Evolutionary conservation across 2,113 vertebrate species (phyloP).

Genomic region (Neopipo cinnamomea): DNA sequence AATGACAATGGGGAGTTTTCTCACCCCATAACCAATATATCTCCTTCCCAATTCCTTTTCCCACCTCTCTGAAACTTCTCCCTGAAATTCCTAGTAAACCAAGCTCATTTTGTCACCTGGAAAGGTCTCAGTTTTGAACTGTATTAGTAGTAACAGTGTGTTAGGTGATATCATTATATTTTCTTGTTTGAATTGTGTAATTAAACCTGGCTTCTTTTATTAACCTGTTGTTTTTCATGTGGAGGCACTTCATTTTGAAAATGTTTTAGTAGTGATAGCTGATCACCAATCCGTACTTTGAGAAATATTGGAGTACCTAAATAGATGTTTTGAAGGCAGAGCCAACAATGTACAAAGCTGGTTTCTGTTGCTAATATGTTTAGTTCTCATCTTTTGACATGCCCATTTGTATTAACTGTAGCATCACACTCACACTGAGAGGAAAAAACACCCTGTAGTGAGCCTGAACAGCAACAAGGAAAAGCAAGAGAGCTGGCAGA

Average conservation of each 20-base stretch:
- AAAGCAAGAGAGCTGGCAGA: neutral
- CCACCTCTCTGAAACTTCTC: neutral
- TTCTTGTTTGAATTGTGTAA: neutral
- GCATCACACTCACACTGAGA: neutral
- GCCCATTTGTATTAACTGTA: constrained; percentile 14
- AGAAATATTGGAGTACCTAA: neutral
- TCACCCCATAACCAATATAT: neutral
- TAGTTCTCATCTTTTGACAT: neutral
- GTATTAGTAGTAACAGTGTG: neutral
- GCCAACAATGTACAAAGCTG: neutral
- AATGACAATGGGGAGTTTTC: neutral
- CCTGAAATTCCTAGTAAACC: neutral
- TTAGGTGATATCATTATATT: neutral
- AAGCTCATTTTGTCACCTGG: neutral
- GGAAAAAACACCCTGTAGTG: neutral
- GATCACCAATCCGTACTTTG: neutral
- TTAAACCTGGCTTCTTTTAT: constrained; percentile 8
- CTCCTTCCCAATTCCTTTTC: neutral
- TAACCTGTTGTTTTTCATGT: neutral
- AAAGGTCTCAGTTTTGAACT: neutral
- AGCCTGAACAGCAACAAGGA: neutral
- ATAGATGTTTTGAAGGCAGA: neutral
- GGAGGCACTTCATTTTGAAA: neutral
- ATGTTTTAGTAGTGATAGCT: neutral
- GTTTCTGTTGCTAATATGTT: neutral